phyloP scores from a whole-genome alignment of 2,113 vertebrate genomes.

The Paramormyrops kingsleyae region DNA sequence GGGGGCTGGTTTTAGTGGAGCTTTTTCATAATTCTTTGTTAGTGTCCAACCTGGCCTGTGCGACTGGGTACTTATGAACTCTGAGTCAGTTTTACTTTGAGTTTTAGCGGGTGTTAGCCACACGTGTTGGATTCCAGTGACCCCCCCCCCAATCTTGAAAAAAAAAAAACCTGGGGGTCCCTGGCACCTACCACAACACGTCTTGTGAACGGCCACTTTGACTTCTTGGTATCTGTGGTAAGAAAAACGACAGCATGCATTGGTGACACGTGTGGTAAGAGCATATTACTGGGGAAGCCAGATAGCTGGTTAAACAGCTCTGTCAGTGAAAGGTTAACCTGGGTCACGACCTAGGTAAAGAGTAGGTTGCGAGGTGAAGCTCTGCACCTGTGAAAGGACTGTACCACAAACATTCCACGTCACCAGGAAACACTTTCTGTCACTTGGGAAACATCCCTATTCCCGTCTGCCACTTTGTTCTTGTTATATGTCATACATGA shows the following conservation, averaged over 20 bases:
- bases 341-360: background rate
- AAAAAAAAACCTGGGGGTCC: background rate
- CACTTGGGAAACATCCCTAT: background rate
- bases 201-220: conserved; percentile 81
- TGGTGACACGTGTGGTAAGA: background rate
- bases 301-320: background rate
- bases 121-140: background rate
- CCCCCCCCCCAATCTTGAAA: background rate
- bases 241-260: conserved; percentile 23
- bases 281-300: background rate
- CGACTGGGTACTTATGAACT: background rate
- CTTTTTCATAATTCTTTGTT: background rate
- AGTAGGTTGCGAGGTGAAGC: background rate
- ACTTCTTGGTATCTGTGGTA: conserved; percentile 78
- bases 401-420: background rate
- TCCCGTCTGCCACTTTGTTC: background rate
- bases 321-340: background rate
- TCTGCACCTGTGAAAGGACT: background rate
- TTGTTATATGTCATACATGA: background rate
- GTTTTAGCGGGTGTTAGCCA: background rate
- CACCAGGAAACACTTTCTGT: background rate
- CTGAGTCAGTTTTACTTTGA: background rate
- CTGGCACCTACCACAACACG: conserved; percentile 64
- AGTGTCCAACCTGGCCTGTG: background rate
- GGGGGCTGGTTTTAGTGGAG: background rate